phyloP scores from a whole-genome alignment of 2,113 vertebrate genomes.

The Uria lomvia region DNA sequence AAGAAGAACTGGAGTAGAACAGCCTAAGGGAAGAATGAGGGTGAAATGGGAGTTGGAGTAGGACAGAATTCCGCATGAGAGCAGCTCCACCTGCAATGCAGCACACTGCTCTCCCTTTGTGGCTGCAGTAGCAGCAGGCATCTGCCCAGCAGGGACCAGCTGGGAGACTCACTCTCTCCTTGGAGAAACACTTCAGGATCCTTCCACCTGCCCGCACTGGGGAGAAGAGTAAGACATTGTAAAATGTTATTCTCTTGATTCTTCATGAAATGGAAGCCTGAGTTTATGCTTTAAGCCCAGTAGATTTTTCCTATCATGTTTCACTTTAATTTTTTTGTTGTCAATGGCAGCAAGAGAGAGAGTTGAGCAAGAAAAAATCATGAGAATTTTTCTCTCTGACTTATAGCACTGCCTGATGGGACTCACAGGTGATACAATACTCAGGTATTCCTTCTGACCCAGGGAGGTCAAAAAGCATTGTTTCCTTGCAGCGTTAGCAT shows the following conservation, averaged over 20 bases:
- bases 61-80: neutral
- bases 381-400: too few species aligned
- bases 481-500: neutral
- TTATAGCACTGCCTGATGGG: neutral
- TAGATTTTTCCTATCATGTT: neutral
- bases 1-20: neutral
- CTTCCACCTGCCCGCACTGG: neutral
- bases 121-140: neutral
- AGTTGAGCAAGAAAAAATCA: neutral
- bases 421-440: neutral
- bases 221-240: neutral
- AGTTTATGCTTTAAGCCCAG: neutral
- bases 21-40: neutral
- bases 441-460: fast-evolving
- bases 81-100: conserved; percentile 21
- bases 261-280: neutral
- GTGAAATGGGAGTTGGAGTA: neutral
- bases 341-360: neutral
- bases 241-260: neutral
- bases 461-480: fast-evolving
- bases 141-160: neutral
- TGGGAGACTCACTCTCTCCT: fast-evolving
- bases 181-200: neutral
- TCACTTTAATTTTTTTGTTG: neutral
- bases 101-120: neutral